Conservation (phyloP, 2,113 vertebrate species). For the Todiramphus saurophagus region DNA sequence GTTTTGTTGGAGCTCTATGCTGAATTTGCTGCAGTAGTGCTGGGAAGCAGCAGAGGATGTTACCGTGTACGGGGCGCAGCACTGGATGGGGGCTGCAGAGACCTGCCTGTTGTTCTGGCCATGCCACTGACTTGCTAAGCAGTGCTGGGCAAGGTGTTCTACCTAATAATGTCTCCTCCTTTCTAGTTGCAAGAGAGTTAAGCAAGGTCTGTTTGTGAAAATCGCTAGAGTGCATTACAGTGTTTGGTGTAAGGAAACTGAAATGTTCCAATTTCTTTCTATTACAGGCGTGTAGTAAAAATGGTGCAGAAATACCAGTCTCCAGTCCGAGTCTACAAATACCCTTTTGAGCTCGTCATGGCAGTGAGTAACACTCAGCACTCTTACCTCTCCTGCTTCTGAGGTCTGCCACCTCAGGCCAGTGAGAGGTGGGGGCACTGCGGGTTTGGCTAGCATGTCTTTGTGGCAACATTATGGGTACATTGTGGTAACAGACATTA, state of each 20-base stretch:
- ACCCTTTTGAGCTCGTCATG: conserved; percentile 87
- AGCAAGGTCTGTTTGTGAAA: not conserved
- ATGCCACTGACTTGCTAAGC: not conserved
- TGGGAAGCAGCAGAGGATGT: not conserved
- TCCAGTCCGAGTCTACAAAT: conserved; percentile 85
- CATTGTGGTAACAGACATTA: not conserved
- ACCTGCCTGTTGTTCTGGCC: not conserved
- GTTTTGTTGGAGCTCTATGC: not conserved
- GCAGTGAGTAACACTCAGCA: conserved; percentile 76
- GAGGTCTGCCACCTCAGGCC: not conserved
- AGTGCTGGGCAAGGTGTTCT: not conserved
- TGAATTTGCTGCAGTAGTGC: not conserved
- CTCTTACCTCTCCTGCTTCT: not conserved
- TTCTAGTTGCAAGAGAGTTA: not conserved
- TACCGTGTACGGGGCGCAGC: rapidly evolving
- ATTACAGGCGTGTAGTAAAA: conserved; percentile 28
- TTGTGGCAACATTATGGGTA: not conserved
- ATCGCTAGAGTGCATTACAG: rapidly evolving
- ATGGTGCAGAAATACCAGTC: conserved; percentile 90
- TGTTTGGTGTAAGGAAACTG: not conserved
- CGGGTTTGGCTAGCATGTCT: rapidly evolving
- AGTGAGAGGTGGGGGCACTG: not conserved
- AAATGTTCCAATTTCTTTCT: not conserved
- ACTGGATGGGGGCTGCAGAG: not conserved
- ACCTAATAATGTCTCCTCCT: not conserved